Base-by-base conservation (phyloP, 2,888 invertebrate species). In the Gortyna flavago region DNA sequence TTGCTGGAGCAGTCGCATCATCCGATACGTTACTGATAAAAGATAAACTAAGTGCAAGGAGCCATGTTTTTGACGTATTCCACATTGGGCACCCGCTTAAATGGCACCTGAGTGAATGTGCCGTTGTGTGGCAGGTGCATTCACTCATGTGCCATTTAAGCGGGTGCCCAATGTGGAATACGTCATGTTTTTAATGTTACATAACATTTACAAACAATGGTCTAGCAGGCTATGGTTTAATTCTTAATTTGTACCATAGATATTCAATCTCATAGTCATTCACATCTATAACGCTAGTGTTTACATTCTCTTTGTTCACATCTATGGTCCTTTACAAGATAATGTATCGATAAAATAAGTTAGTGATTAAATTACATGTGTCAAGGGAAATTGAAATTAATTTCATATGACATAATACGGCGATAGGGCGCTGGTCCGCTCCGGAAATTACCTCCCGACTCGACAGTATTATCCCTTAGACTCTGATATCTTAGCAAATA, bases 381-480 rank as follows among this genome's bases (percentile, higher is more conserved):
- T 21, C 44, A 59, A 74, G 51, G 79, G 65, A 77, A 81, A 74
- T 77, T 76, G 69, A 78, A 77, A 87, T 87, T 78, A 82, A 80
- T 86, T 77, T 85, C 65, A 77, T 74, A 75, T 82, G 80, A 77
- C 65, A 80, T 77, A 77, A 72, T 72, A 62, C 70, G 48, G 48
- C n/a, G 61, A 76, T 73, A 82, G 75, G 71, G 62, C 71, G 77
- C 68, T 62, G 66, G 82, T 76, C 80, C 65, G 75, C 75, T 70
- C 83, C 86, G 86, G 86, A 86, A 80, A 87, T 86, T 86, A 85
- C 77, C 64, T 82, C 54, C 69, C 62, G 72, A 72, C 72, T 67
- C 75, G 44, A 67, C 66, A 64, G 72, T 77, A 77, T 78, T 79
- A 78, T 84, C 79, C 81, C 72, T 72, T 54, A 48, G 35, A n/a